These are phyloP conservation scores for Naja naja DNA, from an alignment of 2,113 vertebrate genomes.

Conservation along the genomic window DNA sequence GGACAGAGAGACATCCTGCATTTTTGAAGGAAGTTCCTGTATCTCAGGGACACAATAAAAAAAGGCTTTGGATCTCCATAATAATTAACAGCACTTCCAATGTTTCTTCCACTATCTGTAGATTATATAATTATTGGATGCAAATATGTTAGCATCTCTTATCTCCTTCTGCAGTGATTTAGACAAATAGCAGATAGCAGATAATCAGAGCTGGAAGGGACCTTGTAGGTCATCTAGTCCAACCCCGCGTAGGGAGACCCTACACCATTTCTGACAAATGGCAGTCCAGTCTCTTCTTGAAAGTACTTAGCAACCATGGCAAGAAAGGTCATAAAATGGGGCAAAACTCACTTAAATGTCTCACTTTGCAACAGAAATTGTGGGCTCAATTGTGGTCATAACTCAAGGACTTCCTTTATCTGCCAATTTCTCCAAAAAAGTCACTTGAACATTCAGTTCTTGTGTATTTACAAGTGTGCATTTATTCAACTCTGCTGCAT, in stretches of 20 bases:
- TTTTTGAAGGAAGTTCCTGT: background rate
- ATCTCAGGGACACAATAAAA: background rate
- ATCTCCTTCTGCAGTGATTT: background rate
- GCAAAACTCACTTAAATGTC: background rate
- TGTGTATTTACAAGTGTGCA: background rate
- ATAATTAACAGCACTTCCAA: background rate
- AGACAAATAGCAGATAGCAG: no score
- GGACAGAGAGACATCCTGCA: background rate
- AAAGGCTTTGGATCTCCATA: background rate
- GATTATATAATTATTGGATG: background rate
- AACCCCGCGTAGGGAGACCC: no score
- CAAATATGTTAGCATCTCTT: background rate
- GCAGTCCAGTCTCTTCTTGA: no score
- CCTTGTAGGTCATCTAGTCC: no score
- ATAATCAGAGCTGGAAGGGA: no score
- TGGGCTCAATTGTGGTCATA: background rate
- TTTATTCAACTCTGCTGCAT: background rate
- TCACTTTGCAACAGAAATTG: background rate
- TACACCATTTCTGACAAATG: no score
- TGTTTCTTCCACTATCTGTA: background rate
- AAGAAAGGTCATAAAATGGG: background rate
- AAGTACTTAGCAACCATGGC: background rate
- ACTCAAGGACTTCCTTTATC: background rate
- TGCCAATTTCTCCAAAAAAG: background rate
- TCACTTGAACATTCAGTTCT: background rate